These are phyloP conservation scores for Ophion costatus DNA, from an alignment of 2,888 invertebrate species.

Conservation along the genomic window DNA sequence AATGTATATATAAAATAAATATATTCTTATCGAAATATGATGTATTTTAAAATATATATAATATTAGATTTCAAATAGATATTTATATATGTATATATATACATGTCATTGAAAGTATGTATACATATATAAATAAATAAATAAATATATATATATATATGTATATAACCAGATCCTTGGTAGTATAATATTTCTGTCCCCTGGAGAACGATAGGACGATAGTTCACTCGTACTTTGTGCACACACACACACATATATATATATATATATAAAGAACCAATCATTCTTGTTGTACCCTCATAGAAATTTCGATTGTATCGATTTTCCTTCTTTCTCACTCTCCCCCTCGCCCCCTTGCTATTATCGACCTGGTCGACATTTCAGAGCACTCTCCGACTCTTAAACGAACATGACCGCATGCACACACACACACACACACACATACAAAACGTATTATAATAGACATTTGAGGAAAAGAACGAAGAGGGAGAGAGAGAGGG, in stretches of 20 bases:
- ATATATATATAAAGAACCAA: constrained; percentile 14
- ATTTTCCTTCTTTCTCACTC: constrained; percentile 52
- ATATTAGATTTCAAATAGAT: no score
- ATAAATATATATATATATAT: constrained; percentile 7
- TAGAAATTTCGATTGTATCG: constrained; percentile 67
- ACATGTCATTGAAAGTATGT: no score
- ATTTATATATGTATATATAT: no score
- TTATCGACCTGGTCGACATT: constrained; percentile 64
- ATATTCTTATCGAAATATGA: no score
- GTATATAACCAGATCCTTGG: constrained; percentile 37
- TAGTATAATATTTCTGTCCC: constrained; percentile 50
- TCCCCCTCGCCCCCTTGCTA: not conserved
- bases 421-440: not conserved
- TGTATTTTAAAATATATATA: no score
- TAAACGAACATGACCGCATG: constrained; percentile 12
- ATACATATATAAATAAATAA: no score
- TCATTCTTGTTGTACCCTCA: constrained; percentile 57
- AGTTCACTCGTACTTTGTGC: constrained; percentile 50
- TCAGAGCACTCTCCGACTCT: constrained; percentile 59
- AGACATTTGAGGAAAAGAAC: constrained; percentile 16
- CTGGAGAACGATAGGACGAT: constrained; percentile 37
- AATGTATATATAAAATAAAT: no score
- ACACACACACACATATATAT: not conserved
- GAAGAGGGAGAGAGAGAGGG: constrained; percentile 56
- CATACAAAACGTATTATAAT: not conserved